Evolutionary conservation across 2,113 vertebrate genomes (phyloP).

Genomic region (Rhynchomys soricoides): DNA sequence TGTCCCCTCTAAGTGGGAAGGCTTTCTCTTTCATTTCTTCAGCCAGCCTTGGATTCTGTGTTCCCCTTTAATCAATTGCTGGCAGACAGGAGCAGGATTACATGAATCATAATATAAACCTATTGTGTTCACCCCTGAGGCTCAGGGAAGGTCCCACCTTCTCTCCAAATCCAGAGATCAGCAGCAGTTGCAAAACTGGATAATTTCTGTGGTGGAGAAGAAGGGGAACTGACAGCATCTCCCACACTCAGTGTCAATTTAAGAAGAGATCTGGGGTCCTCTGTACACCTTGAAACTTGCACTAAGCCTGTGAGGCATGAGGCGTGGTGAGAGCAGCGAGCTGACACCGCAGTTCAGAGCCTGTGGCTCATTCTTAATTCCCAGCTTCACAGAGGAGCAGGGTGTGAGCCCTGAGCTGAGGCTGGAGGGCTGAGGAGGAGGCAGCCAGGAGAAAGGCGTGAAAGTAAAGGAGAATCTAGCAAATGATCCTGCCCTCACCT

Average conservation of each 20-base stretch:
- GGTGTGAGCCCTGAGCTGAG: constrained; percentile 75
- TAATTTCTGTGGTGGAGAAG: background rate
- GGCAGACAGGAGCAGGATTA: background rate
- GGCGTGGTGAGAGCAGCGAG: constrained; percentile 76
- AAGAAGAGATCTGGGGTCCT: constrained; percentile 49
- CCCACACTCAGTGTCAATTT: background rate
- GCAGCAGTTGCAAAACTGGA: background rate
- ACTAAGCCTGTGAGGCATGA: constrained; percentile 83
- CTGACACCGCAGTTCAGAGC: constrained; percentile 42
- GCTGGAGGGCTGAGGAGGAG: constrained; percentile 54
- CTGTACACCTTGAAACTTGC: constrained; percentile 78
- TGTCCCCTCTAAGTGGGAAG: background rate
- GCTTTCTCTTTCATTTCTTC: background rate
- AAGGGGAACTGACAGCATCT: background rate
- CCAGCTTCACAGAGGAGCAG: constrained; percentile 54
- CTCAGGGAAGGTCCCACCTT: background rate
- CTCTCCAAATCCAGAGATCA: background rate
- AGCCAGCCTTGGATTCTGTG: too few species aligned
- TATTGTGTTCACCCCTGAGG: background rate
- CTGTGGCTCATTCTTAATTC: constrained; percentile 84
- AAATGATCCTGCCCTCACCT: background rate
- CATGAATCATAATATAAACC: background rate
- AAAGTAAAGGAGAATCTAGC: constrained; percentile 25
- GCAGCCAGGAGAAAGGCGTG: constrained; percentile 69
- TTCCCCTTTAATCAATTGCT: background rate